Evolutionary conservation across 2,797 vertebrate genomes (phyloP).

Genomic region (Allobates femoralis): DNA sequence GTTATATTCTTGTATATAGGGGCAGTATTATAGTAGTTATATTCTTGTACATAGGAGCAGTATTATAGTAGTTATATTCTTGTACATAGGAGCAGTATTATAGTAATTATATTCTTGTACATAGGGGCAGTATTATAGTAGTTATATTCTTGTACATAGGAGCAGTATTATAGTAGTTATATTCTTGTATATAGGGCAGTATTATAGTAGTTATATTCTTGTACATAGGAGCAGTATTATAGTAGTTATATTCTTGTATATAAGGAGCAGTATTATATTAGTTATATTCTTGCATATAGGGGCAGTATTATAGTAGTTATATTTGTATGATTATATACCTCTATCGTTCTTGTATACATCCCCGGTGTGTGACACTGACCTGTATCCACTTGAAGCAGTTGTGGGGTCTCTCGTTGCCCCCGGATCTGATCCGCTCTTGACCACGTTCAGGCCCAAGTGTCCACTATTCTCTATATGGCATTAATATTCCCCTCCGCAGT

Average conservation of each 20-base stretch:
- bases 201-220: not conserved
- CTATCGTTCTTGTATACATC: too few relatives aligned
- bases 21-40: not conserved
- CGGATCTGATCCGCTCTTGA: not conserved
- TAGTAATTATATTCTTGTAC: too few relatives aligned
- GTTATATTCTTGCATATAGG: too few relatives aligned
- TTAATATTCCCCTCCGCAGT: not conserved
- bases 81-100: not conserved
- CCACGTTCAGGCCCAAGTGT: not conserved
- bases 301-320: too few relatives aligned
- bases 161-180: not conserved
- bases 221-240: not conserved
- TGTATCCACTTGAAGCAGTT: not conserved
- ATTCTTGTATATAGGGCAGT: too few relatives aligned
- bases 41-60: not conserved
- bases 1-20: conserved; percentile 6
- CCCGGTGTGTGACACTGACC: too few relatives aligned
- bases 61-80: conserved; percentile 1
- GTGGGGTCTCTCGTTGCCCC: not conserved
- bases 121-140: too few relatives aligned
- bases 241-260: not conserved
- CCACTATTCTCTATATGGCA: not conserved
- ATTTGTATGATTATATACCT: not conserved
- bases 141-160: too few relatives aligned
- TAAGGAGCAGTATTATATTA: not conserved